Evolutionary conservation across 1,140 invertebrate genomes (phyloP).

Genomic region (Gryon sp.): DNA sequence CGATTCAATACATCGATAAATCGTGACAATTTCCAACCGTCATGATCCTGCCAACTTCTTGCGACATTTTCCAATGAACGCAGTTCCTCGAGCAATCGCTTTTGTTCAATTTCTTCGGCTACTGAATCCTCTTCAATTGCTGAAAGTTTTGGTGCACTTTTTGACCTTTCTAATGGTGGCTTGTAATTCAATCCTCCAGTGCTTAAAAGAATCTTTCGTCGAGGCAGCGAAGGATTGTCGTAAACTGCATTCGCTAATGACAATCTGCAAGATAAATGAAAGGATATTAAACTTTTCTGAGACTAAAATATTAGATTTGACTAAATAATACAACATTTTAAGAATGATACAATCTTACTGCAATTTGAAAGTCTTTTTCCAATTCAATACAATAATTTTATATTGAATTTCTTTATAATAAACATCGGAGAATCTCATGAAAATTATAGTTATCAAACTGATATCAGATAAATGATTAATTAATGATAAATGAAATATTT

Average conservation of each 20-base stretch:
- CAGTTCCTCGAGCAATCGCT: conserved; percentile 74
- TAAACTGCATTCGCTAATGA: conserved; percentile 92
- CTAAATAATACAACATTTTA: too few relatives aligned
- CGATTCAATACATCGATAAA: conserved; percentile 75
- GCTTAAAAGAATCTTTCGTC: conserved; percentile 88
- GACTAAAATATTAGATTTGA: neutral
- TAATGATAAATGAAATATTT: too few relatives aligned
- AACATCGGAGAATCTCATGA: too few relatives aligned
- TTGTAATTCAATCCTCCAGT: conserved; percentile 90
- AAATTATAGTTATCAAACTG: too few relatives aligned
- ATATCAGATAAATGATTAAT: too few relatives aligned
- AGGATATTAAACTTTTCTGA: neutral
- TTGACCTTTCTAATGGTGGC: conserved; percentile 95
- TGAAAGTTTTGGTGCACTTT: conserved; percentile 95
- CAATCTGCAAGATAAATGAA: conserved; percentile 75
- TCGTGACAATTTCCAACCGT: conserved; percentile 74
- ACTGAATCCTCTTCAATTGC: conserved; percentile 95
- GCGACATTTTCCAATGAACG: conserved; percentile 74
- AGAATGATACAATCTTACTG: too few relatives aligned
- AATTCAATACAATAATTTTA: too few relatives aligned
- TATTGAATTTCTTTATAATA: too few relatives aligned
- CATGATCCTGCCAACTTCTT: conserved; percentile 76
- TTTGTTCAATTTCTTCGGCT: conserved; percentile 86
- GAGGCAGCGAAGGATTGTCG: conserved; percentile 90
- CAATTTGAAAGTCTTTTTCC: too few relatives aligned